Evolutionary conservation across 2,888 invertebrate species (phyloP).

Genomic region (Aspidiotus rigidus): DNA sequence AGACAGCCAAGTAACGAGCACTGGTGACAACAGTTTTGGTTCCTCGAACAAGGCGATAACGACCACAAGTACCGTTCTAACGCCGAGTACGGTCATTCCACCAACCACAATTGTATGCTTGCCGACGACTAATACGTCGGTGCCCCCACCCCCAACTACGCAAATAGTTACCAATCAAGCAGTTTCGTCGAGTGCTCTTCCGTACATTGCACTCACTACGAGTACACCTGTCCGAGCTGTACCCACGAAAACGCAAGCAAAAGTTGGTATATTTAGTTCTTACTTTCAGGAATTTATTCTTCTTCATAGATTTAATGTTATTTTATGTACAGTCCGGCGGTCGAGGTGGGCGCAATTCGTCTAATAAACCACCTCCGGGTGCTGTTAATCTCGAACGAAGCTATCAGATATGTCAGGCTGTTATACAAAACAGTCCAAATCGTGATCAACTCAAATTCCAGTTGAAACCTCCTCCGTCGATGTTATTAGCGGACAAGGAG

Average conservation of each 20-base stretch:
- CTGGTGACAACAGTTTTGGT: conserved; percentile 43
- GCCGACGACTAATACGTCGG: conserved; percentile 41
- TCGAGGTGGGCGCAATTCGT: conserved; percentile 26
- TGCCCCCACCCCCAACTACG: conserved; percentile 35
- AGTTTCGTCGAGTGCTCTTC: conserved; percentile 46
- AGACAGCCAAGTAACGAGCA: conserved; percentile 44
- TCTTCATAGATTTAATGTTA: too few relatives aligned
- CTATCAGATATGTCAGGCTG: conserved; percentile 75
- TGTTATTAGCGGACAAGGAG: conserved; percentile 44
- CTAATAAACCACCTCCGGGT: conserved; percentile 61
- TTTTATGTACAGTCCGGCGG: conserved; percentile 17
- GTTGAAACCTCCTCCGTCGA: conserved; percentile 72
- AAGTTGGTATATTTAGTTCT: neutral
- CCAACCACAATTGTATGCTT: conserved; percentile 50
- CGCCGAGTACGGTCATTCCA: conserved; percentile 44
- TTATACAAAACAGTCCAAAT: conserved; percentile 88
- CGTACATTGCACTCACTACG: conserved; percentile 47
- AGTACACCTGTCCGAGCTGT: conserved; percentile 48
- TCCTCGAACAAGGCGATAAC: conserved; percentile 37
- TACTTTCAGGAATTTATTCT: too few relatives aligned
- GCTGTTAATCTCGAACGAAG: conserved; percentile 88
- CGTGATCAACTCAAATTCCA: conserved; percentile 76
- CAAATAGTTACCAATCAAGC: conserved; percentile 22
- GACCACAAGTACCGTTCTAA: conserved; percentile 6
- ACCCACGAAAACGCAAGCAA: conserved; percentile 29